Conservation (phyloP, 1,140 invertebrate genomes). For the Aphaenogaster floridana region DNA sequence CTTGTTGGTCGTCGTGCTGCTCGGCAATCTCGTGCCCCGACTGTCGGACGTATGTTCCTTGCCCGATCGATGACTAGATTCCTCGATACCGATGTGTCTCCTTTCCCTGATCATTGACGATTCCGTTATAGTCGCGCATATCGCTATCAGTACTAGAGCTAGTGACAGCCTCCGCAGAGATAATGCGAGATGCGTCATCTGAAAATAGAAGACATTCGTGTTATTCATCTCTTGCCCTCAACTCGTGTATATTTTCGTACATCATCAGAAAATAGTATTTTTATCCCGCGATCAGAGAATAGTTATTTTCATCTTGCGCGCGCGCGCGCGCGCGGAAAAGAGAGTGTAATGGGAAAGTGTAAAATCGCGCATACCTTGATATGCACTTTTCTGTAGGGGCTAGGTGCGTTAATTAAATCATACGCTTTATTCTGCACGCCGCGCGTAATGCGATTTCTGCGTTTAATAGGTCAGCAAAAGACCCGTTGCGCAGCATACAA, state of each 20-base stretch:
- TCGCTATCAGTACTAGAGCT: conserved; percentile 45
- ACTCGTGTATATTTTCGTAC: not conserved
- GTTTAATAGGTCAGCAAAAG: conserved; percentile 39
- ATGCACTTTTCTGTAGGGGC: not conserved
- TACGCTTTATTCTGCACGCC: conserved; percentile 15
- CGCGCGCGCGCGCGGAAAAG: not conserved
- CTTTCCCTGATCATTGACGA: conserved; percentile 63
- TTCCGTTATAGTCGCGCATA: conserved; percentile 65
- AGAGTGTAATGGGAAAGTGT: not conserved
- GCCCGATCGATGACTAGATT: conserved; percentile 76
- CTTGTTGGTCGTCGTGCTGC: conserved; percentile 68
- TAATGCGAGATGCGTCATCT: conserved; percentile 79
- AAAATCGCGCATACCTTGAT: not conserved
- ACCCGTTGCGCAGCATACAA: not conserved
- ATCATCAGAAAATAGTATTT: conserved; percentile 16
- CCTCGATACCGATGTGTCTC: conserved; percentile 66
- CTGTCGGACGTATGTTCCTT: conserved; percentile 17
- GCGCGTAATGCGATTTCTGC: not conserved
- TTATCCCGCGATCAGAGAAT: not conserved
- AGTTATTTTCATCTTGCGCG: not conserved
- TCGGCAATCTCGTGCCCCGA: conserved; percentile 45
- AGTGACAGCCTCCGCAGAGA: conserved; percentile 67
- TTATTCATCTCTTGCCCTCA: not conserved
- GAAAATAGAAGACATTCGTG: conserved; percentile 59
- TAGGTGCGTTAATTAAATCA: conserved; percentile 38